Evolutionary conservation across 1,140 invertebrate species (phyloP), one percentile per base, ranked within the genome.

Genomic region (Penaeus indicus): DNA sequence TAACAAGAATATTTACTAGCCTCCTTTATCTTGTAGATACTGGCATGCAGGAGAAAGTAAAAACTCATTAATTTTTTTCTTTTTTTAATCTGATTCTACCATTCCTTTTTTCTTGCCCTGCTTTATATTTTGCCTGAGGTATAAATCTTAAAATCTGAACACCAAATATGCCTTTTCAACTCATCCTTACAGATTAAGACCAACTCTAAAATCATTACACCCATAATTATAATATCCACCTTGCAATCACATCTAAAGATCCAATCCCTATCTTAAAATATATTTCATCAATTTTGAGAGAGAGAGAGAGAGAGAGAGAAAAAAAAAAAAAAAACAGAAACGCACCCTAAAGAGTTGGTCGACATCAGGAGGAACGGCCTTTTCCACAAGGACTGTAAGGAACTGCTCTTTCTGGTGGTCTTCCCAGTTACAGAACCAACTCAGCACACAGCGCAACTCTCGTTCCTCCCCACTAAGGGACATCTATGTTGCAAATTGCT

Each of bases 351-450:
- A 88, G 21, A 85, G 90, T 42, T 88, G 86, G 63, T 90, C 90
- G 47, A 88, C 80, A 83, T 88, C 84, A 32, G 84, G 90, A 25
- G 90, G 90, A n/a, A 83, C 80, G 38, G 87, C 84, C 72, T 90
- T 90, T 54, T 85, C 85, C 54, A 88, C 69, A 77, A 90, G 72
- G 13, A 88, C 84, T 81, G 47, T 85, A 38, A 90, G 86, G 84
- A 90, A 90, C 54, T 88, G 86, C 21, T 90, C 86, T 69, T 81
- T 90, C 84, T 90, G 90, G 60, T 69, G 83, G 16, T 80, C 75
- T 64, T 86, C 87, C 90, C 90, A 90, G 47, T 86, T 85, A 63
- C 86, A 62, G 69, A 90, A 90, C 90, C 90, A 90, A 85, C 84
- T 90, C 86, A 90, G 85, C 42, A 90, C 90, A 77, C 90, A 90